These are phyloP conservation scores for Neoarius graeffei DNA, from an alignment of 2,113 vertebrate genomes.

Conservation along the genomic window DNA sequence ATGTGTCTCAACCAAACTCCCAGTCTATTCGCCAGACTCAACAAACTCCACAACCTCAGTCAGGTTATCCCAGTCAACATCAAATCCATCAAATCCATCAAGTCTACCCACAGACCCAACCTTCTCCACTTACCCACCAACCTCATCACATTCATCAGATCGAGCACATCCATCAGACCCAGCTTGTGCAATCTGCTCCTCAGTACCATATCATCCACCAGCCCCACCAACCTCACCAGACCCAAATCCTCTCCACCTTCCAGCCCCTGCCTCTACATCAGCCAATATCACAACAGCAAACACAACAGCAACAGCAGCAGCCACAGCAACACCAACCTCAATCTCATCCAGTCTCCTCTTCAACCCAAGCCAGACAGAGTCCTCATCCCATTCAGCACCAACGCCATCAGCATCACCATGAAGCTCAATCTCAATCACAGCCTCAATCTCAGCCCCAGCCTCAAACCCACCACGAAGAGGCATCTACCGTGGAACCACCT, in stretches of 20 bases:
- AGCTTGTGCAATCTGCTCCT: slow-evolving; percentile 60
- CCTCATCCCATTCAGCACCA: slow-evolving; percentile 66
- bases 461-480: slow-evolving; percentile 63
- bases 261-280: slow-evolving; percentile 65
- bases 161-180: slow-evolving; percentile 68
- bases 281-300: slow-evolving; percentile 48
- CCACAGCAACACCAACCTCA: slow-evolving; percentile 53
- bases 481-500: slow-evolving; percentile 62
- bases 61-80: slow-evolving; percentile 67
- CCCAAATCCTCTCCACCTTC: slow-evolving; percentile 66
- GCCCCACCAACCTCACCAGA: slow-evolving; percentile 68
- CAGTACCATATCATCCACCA: slow-evolving; percentile 70
- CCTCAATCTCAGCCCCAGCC: slow-evolving; percentile 50
- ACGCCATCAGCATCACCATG: slow-evolving; percentile 60
- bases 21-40: slow-evolving; percentile 33
- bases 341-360: slow-evolving; percentile 62
- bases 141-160: slow-evolving; percentile 70
- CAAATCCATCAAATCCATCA: slow-evolving; percentile 65
- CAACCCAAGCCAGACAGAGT: slow-evolving; percentile 62
- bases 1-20: slow-evolving; percentile 33
- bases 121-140: slow-evolving; percentile 66
- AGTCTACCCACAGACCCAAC: slow-evolving; percentile 53
- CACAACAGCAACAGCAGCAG: slow-evolving; percentile 51
- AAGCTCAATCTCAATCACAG: slow-evolving; percentile 60
- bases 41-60: slow-evolving; percentile 54